These are phyloP conservation scores for Chunga burmeisteri DNA, from an alignment of 2,113 vertebrate species.

Conservation along the genomic window DNA sequence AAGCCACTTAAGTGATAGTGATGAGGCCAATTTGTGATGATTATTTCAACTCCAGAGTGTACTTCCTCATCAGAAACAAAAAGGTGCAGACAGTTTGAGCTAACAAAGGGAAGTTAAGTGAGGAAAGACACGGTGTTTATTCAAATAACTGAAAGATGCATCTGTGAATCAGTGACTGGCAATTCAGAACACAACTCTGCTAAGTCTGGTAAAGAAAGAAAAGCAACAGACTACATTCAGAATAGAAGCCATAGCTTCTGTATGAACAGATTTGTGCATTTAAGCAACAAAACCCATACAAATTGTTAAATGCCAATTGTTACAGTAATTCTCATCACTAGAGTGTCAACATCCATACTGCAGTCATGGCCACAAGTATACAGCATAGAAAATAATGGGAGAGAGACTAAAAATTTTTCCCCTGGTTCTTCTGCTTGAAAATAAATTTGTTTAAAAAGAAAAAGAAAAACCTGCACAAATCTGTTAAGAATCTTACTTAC, in stretches of 20 bases:
- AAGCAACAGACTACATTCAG: slow-evolving; percentile 41
- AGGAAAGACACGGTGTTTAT: slow-evolving; percentile 41
- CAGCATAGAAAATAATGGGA: not conserved
- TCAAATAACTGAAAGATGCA: slow-evolving; percentile 41
- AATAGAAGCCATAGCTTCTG: slow-evolving; percentile 40
- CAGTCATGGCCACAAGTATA: not conserved
- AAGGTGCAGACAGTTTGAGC: not conserved
- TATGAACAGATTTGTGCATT: slow-evolving; percentile 50
- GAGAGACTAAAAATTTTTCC: not conserved
- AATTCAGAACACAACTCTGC: slow-evolving; percentile 42
- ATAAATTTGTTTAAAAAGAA: not conserved
- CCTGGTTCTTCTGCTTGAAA: not conserved
- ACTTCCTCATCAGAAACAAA: slow-evolving; percentile 34
- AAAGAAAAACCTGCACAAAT: slow-evolving; percentile 39
- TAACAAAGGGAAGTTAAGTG: slow-evolving; percentile 1
- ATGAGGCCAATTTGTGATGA: not conserved
- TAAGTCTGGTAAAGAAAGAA: slow-evolving; percentile 19
- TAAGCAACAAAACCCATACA: not conserved
- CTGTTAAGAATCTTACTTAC: slow-evolving; percentile 43
- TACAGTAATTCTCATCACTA: not conserved
- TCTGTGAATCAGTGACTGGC: slow-evolving; percentile 55
- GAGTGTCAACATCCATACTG: slow-evolving; percentile 5
- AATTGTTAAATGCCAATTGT: slow-evolving; percentile 34
- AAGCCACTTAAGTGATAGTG: slow-evolving; percentile 41
- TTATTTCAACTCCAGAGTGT: slow-evolving; percentile 16